Percentiles rank a stretch among this genome's conserved stretches.
These are phyloP conservation scores for Dissostichus mawsoni DNA, from an alignment of 2,113 vertebrate genomes.

Conservation along the genomic window DNA sequence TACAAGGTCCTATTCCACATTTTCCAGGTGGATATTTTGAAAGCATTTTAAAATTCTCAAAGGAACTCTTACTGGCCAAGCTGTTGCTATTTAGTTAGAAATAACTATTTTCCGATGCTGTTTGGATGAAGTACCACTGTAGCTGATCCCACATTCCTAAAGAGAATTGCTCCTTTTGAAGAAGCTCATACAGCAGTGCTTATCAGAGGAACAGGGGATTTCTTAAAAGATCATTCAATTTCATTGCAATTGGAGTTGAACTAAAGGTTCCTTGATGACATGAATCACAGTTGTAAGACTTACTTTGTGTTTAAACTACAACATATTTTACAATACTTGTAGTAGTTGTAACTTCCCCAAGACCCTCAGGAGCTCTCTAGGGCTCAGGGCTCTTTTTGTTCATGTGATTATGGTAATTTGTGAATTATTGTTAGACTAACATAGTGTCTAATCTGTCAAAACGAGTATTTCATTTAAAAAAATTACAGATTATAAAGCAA, in stretches of 20 bases:
- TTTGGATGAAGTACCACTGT: neutral
- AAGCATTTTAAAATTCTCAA: constrained; percentile 22
- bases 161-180: neutral
- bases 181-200: neutral
- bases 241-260: neutral
- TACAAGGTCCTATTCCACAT: constrained; percentile 3
- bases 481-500: no score
- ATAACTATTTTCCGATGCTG: neutral
- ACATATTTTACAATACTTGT: neutral
- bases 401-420: neutral
- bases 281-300: neutral
- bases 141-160: constrained; percentile 5
- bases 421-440: no score
- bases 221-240: neutral
- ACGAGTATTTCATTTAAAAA: no score
- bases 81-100: constrained; percentile 16
- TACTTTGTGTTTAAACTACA: neutral
- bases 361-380: no score
- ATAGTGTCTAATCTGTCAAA: no score
- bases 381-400: no score
- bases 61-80: neutral
- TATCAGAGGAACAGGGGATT: neutral
- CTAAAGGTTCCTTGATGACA: neutral
- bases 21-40: constrained; percentile 22
- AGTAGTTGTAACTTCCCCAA: neutral